Percentiles rank a stretch among this genome's conserved stretches.
phyloP scores from a whole-genome alignment of 2,113 vertebrate genomes.

The Mastomys coucha region DNA sequence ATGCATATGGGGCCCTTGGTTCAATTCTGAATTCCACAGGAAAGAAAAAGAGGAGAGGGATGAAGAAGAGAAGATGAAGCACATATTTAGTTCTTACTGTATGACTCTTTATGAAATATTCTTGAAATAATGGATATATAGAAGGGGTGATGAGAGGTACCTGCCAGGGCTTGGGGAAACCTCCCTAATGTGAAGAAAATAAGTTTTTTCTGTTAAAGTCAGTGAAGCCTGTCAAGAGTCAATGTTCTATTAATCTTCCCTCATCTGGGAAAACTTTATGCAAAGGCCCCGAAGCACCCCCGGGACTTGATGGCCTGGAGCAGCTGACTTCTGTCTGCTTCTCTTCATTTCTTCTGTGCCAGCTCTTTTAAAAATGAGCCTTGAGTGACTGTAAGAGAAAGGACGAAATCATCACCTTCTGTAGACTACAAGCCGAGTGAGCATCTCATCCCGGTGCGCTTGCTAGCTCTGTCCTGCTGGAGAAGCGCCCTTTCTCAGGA shows the following conservation, averaged over 20 bases:
- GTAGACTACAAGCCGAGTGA: background rate
- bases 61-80: too few relatives aligned
- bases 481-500: background rate
- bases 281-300: background rate
- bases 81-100: too few relatives aligned
- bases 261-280: background rate
- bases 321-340: background rate
- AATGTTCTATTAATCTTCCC: background rate
- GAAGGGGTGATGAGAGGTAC: too few relatives aligned
- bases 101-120: background rate
- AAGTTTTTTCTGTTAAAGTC: background rate
- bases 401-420: background rate
- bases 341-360: background rate
- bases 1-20: background rate
- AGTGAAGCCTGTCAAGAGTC: background rate
- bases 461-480: accelerated
- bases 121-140: background rate
- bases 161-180: background rate
- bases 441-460: background rate
- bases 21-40: background rate
- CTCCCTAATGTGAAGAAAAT: background rate
- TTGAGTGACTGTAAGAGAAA: background rate
- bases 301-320: background rate
- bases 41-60: background rate
- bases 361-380: background rate